Evolutionary conservation across 2,797 vertebrate genomes (phyloP).

Genomic region (Coluber constrictor): DNA sequence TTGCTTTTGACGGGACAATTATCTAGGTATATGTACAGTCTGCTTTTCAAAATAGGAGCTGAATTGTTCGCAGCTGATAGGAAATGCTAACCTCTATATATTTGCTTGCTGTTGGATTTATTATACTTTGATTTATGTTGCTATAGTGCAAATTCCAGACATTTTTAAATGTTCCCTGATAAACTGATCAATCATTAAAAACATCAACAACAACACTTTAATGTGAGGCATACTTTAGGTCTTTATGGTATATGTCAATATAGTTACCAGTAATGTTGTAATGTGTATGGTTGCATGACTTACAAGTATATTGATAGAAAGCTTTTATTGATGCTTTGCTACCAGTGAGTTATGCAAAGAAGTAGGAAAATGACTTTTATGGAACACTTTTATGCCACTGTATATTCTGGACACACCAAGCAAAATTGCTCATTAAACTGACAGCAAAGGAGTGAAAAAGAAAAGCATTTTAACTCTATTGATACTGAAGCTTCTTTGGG

Average conservation of each 20-base stretch:
- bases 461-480: conserved; percentile 52
- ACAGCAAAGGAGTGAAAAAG: conserved; percentile 14
- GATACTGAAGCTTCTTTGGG: conserved; percentile 33
- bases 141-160: not conserved
- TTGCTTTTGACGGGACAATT: conserved; percentile 8
- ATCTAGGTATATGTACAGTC: not conserved
- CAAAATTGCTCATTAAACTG: conserved; percentile 16
- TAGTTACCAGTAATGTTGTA: conserved; percentile 12
- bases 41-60: not conserved
- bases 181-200: conserved; percentile 11
- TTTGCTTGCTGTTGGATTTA: not conserved
- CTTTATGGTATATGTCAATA: conserved; percentile 22
- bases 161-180: not conserved
- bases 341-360: conserved; percentile 50
- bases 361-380: conserved; percentile 54
- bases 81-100: not conserved
- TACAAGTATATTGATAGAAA: conserved; percentile 28
- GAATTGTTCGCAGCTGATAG: not conserved
- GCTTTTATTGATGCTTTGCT: conserved; percentile 35
- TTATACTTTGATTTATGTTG: not conserved
- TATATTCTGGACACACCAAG: conserved; percentile 40
- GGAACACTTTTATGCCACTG: not conserved
- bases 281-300: not conserved
- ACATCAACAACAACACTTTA: not conserved
- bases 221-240: not conserved